Percentiles rank a stretch among this genome's conserved stretches.
phyloP scores from a whole-genome alignment of 2,113 vertebrate genomes.

The Muscicapa adusta region DNA sequence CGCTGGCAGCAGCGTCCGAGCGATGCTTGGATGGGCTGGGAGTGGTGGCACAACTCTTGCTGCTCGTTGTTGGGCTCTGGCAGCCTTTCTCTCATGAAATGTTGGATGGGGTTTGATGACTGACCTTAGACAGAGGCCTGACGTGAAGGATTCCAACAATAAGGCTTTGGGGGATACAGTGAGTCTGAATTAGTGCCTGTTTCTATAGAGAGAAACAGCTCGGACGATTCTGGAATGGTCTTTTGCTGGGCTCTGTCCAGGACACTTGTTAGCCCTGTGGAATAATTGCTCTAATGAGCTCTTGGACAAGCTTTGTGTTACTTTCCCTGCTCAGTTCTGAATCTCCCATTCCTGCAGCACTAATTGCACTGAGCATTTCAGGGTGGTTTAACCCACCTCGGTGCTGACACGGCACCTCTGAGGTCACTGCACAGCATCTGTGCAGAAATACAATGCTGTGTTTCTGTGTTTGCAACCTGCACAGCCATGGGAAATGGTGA shows the following conservation, averaged over 20 bases:
- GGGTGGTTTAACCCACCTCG: not conserved
- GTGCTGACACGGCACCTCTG: not conserved
- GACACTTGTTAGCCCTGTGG: not conserved
- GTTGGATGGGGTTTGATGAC: not conserved
- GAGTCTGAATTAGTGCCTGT: not conserved
- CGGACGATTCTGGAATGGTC: not conserved
- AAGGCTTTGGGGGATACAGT: not conserved
- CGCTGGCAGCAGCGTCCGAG: accelerated
- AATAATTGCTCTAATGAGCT: not conserved
- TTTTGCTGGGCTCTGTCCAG: not conserved
- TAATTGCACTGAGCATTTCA: accelerated
- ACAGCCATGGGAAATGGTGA: not conserved
- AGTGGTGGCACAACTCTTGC: accelerated
- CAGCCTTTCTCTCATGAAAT: not conserved
- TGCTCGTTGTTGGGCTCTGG: not conserved
- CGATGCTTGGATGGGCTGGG: accelerated
- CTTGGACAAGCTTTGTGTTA: not conserved
- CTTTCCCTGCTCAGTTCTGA: not conserved
- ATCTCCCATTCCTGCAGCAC: not conserved
- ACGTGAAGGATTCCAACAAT: not conserved
- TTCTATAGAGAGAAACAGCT: not conserved
- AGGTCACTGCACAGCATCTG: not conserved
- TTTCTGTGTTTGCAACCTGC: not conserved
- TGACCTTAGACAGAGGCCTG: not conserved
- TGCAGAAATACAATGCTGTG: not conserved